phyloP scores from a whole-genome alignment of 1,140 invertebrate genomes.

The Ostrea denselamellosa region DNA sequence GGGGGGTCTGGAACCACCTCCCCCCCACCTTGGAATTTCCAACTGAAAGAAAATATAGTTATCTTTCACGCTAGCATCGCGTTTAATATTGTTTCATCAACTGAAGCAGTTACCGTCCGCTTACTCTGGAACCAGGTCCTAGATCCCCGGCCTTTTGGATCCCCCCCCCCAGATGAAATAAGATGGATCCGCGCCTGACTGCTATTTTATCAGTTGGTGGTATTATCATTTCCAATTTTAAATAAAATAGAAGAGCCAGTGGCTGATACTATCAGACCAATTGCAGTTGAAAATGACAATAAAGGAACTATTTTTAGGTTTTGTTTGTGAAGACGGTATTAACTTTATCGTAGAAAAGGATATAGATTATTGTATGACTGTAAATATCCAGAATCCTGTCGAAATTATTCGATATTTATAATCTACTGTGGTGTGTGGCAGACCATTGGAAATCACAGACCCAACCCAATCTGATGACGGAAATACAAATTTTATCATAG shows the following conservation, averaged over 20 bases:
- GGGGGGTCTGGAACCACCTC: too few species aligned
- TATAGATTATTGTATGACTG: constrained; percentile 36
- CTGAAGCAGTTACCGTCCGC: too few species aligned
- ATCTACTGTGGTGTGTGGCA: constrained; percentile 44
- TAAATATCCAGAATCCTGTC: constrained; percentile 46
- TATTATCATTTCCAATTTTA: background rate
- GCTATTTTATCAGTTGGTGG: background rate
- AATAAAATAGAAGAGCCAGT: background rate
- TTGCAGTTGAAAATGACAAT: background rate
- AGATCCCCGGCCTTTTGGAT: too few species aligned
- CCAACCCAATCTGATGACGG: constrained; percentile 18
- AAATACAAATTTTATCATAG: constrained; percentile 46
- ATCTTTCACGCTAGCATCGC: too few species aligned
- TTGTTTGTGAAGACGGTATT: background rate
- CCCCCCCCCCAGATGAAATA: too few species aligned
- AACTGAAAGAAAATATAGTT: too few species aligned
- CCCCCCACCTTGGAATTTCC: too few species aligned
- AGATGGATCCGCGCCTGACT: too few species aligned
- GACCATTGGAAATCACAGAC: constrained; percentile 50
- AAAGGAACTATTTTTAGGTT: background rate
- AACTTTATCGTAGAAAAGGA: constrained; percentile 30
- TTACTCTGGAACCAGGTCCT: too few species aligned
- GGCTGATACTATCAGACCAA: background rate
- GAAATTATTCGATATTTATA: constrained; percentile 53
- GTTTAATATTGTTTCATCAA: too few species aligned